Conservation (phyloP, 2,888 invertebrate genomes). For the Sesia apiformis region DNA sequence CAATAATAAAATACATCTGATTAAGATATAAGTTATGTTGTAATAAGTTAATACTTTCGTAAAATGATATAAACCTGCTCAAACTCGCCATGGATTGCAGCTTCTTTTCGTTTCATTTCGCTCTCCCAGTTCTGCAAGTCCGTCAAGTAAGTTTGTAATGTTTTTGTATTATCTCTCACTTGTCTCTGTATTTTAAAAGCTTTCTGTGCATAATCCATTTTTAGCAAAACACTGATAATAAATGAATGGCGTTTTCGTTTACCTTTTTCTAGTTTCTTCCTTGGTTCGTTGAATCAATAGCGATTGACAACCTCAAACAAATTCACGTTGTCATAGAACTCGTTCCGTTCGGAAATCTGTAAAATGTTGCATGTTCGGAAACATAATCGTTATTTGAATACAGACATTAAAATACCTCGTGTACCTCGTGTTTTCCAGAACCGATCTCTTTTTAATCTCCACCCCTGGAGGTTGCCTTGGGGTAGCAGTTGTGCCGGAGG, state of each 20-base stretch:
- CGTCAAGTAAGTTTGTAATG: slow-evolving; percentile 79
- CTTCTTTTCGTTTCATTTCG: slow-evolving; percentile 83
- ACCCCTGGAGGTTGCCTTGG: too few relatives aligned
- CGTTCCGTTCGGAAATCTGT: too few relatives aligned
- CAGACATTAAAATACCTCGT: too few relatives aligned
- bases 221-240: background rate
- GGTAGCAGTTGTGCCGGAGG: too few relatives aligned
- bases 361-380: too few relatives aligned
- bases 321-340: too few relatives aligned
- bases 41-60: too few relatives aligned
- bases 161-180: slow-evolving; percentile 81
- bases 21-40: too few relatives aligned
- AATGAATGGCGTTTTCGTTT: background rate
- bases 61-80: slow-evolving; percentile 56
- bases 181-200: slow-evolving; percentile 81
- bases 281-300: background rate
- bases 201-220: slow-evolving; percentile 63
- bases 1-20: too few relatives aligned
- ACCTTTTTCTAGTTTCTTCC: background rate
- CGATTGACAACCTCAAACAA: background rate
- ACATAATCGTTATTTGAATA: too few relatives aligned
- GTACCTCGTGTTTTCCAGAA: too few relatives aligned
- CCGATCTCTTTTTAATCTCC: too few relatives aligned
- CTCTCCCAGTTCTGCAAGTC: slow-evolving; percentile 83
- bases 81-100: slow-evolving; percentile 63